Conservation (phyloP, 2,113 vertebrate species). For the Oreochromis tanganicae region DNA sequence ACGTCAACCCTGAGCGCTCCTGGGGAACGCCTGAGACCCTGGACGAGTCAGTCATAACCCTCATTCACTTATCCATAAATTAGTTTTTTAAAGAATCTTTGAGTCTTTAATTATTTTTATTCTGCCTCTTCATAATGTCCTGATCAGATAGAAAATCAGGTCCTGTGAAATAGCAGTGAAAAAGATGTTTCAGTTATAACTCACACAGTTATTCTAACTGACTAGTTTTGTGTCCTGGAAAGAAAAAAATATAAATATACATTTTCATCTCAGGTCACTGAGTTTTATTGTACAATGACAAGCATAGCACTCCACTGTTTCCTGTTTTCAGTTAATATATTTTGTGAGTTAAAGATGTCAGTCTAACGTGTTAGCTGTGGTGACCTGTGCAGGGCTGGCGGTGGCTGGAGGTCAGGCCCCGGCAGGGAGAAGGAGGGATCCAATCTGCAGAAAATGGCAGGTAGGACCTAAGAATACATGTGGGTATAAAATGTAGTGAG, state of each 20-base stretch:
- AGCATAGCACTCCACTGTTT: not conserved
- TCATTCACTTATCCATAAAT: not conserved
- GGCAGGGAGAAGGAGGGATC: slow-evolving; percentile 49
- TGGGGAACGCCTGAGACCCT: slow-evolving; percentile 60
- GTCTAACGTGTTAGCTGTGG: not conserved
- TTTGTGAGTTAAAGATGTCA: not conserved
- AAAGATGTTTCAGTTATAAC: not conserved
- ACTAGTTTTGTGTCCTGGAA: not conserved
- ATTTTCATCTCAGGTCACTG: not conserved
- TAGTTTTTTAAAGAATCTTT: not conserved
- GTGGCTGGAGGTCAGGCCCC: slow-evolving; percentile 20
- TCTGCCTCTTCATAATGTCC: not conserved
- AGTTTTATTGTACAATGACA: not conserved
- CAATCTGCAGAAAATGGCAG: slow-evolving; percentile 67
- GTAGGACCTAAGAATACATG: slow-evolving; percentile 14
- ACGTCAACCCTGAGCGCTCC: slow-evolving; percentile 42
- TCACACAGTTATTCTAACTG: not conserved
- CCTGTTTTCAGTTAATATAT: not conserved
- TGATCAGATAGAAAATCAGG: not conserved
- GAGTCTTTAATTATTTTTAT: not conserved
- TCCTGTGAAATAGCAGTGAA: not conserved
- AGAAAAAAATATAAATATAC: not conserved
- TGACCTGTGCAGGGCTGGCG: slow-evolving; percentile 17
- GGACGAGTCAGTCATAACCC: slow-evolving; percentile 67
- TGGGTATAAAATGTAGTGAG: not conserved